phyloP scores from a whole-genome alignment of 2,888 invertebrate genomes.

The Macrophya annulata region DNA sequence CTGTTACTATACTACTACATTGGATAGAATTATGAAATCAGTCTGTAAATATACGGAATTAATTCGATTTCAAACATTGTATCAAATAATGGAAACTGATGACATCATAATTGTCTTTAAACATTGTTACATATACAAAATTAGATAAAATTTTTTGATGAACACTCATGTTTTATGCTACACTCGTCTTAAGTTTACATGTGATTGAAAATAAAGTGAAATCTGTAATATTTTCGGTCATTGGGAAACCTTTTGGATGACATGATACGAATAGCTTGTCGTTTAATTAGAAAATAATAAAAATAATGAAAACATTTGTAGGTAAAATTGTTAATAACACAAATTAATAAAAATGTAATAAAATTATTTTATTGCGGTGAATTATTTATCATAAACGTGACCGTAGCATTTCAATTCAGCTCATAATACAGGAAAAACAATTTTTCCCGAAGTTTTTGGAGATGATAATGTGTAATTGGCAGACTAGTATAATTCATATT shows the following conservation, averaged over 20 bases:
- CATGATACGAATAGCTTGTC: neutral
- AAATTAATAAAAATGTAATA: slow-evolving; percentile 46
- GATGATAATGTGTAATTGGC: slow-evolving; percentile 22
- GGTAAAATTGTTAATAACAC: slow-evolving; percentile 36
- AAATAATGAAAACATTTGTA: neutral
- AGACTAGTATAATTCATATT: slow-evolving; percentile 38
- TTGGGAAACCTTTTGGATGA: neutral
- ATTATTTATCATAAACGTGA: slow-evolving; percentile 30
- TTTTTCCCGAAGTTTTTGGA: neutral
- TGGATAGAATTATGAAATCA: slow-evolving; percentile 17
- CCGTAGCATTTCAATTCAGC: slow-evolving; percentile 18
- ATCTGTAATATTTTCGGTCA: neutral
- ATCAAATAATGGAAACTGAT: neutral
- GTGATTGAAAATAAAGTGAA: neutral
- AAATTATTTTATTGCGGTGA: slow-evolving; percentile 50
- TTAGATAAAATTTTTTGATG: neutral
- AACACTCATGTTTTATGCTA: neutral
- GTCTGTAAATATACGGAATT: neutral
- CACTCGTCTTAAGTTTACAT: neutral
- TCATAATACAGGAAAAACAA: slow-evolving; percentile 25
- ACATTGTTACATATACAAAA: neutral
- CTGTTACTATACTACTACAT: slow-evolving; percentile 10
- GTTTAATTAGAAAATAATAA: neutral
- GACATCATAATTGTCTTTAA: slow-evolving; percentile 5
- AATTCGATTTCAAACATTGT: neutral